These are phyloP conservation scores for Archips xylosteana DNA, from an alignment of 2,888 invertebrate genomes.

Conservation along the genomic window DNA sequence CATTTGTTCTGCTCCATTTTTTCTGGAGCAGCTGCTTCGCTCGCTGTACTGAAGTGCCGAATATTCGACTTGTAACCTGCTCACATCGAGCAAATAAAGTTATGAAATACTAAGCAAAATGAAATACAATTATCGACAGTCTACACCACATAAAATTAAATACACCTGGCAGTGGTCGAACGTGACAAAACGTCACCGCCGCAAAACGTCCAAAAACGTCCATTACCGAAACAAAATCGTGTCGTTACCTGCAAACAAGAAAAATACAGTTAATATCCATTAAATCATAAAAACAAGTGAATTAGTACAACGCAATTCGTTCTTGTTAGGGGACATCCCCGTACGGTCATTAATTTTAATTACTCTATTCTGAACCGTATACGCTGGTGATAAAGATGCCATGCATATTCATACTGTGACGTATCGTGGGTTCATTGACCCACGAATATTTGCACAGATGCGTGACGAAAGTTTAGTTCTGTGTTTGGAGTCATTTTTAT, in stretches of 20 bases:
- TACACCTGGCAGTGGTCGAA: too few relatives aligned
- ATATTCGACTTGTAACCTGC: too few relatives aligned
- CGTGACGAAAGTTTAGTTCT: not conserved
- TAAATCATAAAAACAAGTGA: constrained; percentile 45
- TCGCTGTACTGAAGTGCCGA: too few relatives aligned
- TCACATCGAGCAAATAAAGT: too few relatives aligned
- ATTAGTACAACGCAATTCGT: constrained; percentile 49
- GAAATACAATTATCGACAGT: too few relatives aligned
- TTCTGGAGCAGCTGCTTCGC: too few relatives aligned
- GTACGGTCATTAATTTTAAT: constrained; percentile 32
- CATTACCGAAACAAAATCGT: constrained; percentile 40
- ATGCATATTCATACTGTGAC: constrained; percentile 35
- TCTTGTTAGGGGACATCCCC: constrained; percentile 54
- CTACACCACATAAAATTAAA: too few relatives aligned
- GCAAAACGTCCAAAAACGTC: constrained; percentile 5
- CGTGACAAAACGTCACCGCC: not conserved
- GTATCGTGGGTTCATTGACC: constrained; percentile 33
- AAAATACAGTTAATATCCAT: constrained; percentile 56
- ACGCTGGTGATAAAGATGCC: constrained; percentile 14
- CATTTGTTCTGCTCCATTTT: too few relatives aligned
- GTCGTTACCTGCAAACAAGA: constrained; percentile 51
- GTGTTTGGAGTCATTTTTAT: constrained; percentile 1
- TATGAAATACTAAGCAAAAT: too few relatives aligned
- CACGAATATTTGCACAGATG: constrained; percentile 18
- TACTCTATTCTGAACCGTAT: constrained; percentile 28